phyloP scores from a whole-genome alignment of 2,797 vertebrate species.

The Saguinus oedipus region DNA sequence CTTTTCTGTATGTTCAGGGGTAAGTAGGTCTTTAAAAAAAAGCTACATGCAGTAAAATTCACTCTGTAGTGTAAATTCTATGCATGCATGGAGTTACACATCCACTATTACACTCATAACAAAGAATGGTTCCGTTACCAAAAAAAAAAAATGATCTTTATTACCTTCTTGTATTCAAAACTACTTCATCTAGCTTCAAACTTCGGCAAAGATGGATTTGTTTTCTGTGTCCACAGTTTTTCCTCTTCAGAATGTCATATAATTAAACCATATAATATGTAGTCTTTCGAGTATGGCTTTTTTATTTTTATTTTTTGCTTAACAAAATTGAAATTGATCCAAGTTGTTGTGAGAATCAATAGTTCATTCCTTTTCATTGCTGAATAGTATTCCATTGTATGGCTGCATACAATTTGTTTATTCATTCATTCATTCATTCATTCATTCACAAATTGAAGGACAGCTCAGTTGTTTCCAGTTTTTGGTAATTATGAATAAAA shows the following conservation, averaged over 20 bases:
- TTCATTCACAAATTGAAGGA: neutral
- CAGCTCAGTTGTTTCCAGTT: neutral
- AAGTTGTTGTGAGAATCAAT: neutral
- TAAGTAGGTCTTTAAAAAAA: neutral
- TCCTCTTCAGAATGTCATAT: neutral
- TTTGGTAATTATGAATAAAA: neutral
- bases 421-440: neutral
- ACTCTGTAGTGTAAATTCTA: neutral
- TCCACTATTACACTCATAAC: neutral
- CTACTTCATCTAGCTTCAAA: neutral
- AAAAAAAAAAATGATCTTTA: neutral
- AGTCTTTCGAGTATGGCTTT: neutral
- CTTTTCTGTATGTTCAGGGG: neutral
- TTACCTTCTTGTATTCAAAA: neutral
- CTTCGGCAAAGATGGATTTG: neutral
- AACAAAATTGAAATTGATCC: neutral
- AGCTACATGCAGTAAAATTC: neutral
- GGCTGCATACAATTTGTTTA: neutral
- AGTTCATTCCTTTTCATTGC: neutral
- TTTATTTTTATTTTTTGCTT: neutral
- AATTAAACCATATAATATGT: neutral
- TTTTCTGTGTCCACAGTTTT: neutral
- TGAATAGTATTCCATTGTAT: neutral
- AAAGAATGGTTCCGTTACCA: neutral
- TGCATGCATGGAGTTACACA: neutral